These are phyloP conservation scores for Knipowitschia caucasica DNA, from an alignment of 2,797 vertebrate species.

Conservation along the genomic window DNA sequence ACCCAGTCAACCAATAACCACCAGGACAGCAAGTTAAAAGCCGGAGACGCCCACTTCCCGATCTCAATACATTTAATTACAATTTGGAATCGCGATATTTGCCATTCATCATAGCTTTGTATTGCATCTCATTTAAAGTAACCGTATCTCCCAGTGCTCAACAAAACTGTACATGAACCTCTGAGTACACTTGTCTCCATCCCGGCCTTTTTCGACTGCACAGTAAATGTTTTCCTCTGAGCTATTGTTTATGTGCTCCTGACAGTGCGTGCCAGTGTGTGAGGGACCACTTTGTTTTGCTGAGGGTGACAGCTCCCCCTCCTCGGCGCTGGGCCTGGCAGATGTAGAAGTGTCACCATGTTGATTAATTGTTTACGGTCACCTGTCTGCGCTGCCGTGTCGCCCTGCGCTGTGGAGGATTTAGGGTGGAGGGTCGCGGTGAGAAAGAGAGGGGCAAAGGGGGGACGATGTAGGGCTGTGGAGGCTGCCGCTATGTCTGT, in stretches of 20 bases:
- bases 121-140: too few species aligned
- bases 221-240: constrained; percentile 56
- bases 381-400: constrained; percentile 82
- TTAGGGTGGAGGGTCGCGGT: constrained; percentile 60
- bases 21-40: too few species aligned
- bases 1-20: too few species aligned
- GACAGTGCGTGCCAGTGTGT: constrained; percentile 31
- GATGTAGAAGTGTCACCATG: constrained; percentile 87
- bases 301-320: constrained; percentile 72
- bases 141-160: too few species aligned
- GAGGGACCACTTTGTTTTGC: constrained; percentile 71
- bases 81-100: too few species aligned
- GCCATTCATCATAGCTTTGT: too few species aligned
- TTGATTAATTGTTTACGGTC: constrained; percentile 86
- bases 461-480: constrained; percentile 41
- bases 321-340: constrained; percentile 76
- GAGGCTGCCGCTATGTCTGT: constrained; percentile 69
- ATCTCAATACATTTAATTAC: too few species aligned
- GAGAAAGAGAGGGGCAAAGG: constrained; percentile 49
- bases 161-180: too few species aligned
- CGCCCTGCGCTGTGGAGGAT: constrained; percentile 68
- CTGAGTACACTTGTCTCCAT: constrained; percentile 5
- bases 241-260: constrained; percentile 56
- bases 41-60: too few species aligned
- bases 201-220: constrained; percentile 27